A percentile compares a stretch with the other conserved stretches of the same genome.
Evolutionary conservation across 2,888 invertebrate genomes (phyloP).

Genomic region (Dione juno): DNA sequence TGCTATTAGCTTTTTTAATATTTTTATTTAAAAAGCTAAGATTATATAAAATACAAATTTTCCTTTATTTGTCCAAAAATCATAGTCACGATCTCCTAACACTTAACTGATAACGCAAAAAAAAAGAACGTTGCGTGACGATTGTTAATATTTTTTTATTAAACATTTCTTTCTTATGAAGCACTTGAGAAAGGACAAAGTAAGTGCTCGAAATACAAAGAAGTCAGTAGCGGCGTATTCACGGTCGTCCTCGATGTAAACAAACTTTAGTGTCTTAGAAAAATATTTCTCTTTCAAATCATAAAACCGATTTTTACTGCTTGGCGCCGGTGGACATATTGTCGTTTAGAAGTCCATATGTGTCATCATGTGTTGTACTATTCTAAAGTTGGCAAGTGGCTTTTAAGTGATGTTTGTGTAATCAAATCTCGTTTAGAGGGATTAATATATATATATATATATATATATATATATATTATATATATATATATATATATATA

Average conservation of each 20-base stretch:
- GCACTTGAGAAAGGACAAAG: constrained; percentile 28
- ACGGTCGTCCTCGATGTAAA: constrained; percentile 69
- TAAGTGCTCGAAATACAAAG: constrained; percentile 7
- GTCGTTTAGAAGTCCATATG: constrained; percentile 31
- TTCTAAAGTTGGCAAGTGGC: too few relatives aligned
- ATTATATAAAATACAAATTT: not conserved
- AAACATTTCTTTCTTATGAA: constrained; percentile 14
- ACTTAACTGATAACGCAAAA: not conserved
- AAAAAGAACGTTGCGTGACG: constrained; percentile 9
- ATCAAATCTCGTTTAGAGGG: too few relatives aligned
- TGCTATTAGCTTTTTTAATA: too few relatives aligned
- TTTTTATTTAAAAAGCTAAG: not conserved
- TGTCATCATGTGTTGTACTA: not conserved
- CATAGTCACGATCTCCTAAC: constrained; percentile 7
- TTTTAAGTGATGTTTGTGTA: too few relatives aligned
- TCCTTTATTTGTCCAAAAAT: not conserved
- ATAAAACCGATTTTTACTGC: constrained; percentile 63
- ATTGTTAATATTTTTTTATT: constrained; percentile 19
- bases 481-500: too few relatives aligned
- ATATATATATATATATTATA: too few relatives aligned
- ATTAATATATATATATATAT: too few relatives aligned
- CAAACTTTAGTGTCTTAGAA: constrained; percentile 68
- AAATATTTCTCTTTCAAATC: constrained; percentile 62
- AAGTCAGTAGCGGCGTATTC: constrained; percentile 46
- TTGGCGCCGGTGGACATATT: constrained; percentile 71